phyloP scores from a whole-genome alignment of 1,140 invertebrate genomes.

The Temnothorax longispinosus region DNA sequence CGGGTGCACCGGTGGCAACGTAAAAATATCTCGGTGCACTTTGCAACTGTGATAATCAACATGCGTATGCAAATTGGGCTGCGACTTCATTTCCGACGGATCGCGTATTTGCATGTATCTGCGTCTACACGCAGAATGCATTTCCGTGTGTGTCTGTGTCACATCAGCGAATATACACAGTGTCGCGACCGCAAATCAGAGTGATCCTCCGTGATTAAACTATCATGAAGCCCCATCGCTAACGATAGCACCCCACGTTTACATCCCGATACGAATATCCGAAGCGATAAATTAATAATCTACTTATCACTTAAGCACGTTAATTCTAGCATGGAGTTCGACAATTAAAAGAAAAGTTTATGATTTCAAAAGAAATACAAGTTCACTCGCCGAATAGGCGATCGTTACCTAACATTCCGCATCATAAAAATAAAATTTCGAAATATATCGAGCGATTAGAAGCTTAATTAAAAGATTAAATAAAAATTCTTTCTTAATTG shows the following conservation, averaged over 20 bases:
- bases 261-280: neutral
- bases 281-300: neutral
- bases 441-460: neutral
- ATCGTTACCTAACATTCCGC: neutral
- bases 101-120: neutral
- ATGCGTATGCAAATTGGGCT: neutral
- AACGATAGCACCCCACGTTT: neutral
- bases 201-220: constrained; percentile 7
- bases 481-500: neutral
- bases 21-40: constrained; percentile 10
- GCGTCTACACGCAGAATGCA: neutral
- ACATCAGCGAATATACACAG: neutral
- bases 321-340: neutral
- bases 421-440: neutral
- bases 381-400: neutral
- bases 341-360: neutral
- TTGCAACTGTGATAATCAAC: constrained; percentile 12
- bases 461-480: constrained; percentile 16
- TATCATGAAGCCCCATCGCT: neutral
- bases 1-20: neutral
- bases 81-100: constrained; percentile 11
- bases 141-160: neutral
- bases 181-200: constrained; percentile 4
- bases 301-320: neutral
- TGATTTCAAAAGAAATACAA: neutral